These are phyloP conservation scores for Discoglossus pictus DNA, from an alignment of 2,797 vertebrate species.

Conservation along the genomic window DNA sequence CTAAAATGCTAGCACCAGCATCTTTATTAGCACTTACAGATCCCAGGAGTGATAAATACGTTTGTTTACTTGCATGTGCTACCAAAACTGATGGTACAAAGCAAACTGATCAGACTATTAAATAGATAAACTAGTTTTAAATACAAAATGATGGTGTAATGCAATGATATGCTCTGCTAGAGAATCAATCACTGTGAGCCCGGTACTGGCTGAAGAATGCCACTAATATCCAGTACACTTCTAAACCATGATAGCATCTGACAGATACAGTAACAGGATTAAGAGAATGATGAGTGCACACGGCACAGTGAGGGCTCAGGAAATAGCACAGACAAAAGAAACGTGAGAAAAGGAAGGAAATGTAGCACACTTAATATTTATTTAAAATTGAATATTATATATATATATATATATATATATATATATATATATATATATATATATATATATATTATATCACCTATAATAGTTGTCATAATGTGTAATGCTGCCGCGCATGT, in stretches of 20 bases:
- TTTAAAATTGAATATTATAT: too few species aligned
- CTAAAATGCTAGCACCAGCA: constrained; percentile 62
- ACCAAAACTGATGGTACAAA: constrained; percentile 55
- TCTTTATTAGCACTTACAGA: constrained; percentile 68
- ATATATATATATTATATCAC: too few species aligned
- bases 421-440: too few species aligned
- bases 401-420: too few species aligned
- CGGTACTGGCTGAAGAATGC: constrained; percentile 24
- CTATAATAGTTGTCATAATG: too few species aligned
- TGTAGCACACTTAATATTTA: too few species aligned
- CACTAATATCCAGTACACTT: constrained; percentile 36
- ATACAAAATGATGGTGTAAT: constrained; percentile 39
- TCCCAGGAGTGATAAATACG: constrained; percentile 66
- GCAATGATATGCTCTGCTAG: constrained; percentile 29
- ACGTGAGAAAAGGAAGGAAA: too few species aligned
- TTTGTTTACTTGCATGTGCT: constrained; percentile 65
- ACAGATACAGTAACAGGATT: constrained; percentile 30
- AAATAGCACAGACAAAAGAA: too few species aligned
- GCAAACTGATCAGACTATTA: constrained; percentile 50
- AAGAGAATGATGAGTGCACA: constrained; percentile 24
- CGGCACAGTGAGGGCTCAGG: neutral
- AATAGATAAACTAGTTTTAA: constrained; percentile 48
- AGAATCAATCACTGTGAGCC: constrained; percentile 39
- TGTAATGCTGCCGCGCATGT: too few species aligned
- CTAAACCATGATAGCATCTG: constrained; percentile 35